phyloP scores from a whole-genome alignment of 2,888 invertebrate genomes.

The Terebella lapidaria region DNA sequence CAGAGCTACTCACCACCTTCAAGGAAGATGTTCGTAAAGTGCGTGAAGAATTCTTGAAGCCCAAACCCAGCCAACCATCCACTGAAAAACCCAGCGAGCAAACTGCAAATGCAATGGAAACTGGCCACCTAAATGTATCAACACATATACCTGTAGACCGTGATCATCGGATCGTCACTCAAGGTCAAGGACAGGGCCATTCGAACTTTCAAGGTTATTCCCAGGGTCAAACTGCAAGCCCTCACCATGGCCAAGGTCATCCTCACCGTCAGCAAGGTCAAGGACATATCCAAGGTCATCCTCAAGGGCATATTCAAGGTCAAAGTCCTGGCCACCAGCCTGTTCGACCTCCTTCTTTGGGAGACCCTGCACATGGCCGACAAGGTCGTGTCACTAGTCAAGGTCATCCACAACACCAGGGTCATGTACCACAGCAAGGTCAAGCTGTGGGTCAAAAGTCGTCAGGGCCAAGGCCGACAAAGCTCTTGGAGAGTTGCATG shows the following conservation, averaged over 20 bases:
- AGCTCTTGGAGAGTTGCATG: constrained; percentile 84
- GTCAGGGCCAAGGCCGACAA: constrained; percentile 28
- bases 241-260: background rate
- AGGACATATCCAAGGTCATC: background rate
- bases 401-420: background rate
- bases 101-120: background rate
- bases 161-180: no score
- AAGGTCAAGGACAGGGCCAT: background rate
- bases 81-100: background rate
- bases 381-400: background rate
- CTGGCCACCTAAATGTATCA: background rate
- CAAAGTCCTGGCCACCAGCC: background rate
- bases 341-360: background rate
- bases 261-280: background rate
- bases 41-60: constrained; percentile 7
- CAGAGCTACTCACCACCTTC: constrained; percentile 76
- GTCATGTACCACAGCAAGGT: background rate
- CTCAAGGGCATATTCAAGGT: background rate
- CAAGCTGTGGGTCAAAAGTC: background rate
- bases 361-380: background rate
- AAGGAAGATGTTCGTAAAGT: constrained; percentile 63
- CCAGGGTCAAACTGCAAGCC: background rate
- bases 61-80: background rate
- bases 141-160: no score
- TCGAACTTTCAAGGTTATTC: background rate